Base-by-base conservation (phyloP, 2,888 invertebrate genomes). In the Clusia tigrina region DNA sequence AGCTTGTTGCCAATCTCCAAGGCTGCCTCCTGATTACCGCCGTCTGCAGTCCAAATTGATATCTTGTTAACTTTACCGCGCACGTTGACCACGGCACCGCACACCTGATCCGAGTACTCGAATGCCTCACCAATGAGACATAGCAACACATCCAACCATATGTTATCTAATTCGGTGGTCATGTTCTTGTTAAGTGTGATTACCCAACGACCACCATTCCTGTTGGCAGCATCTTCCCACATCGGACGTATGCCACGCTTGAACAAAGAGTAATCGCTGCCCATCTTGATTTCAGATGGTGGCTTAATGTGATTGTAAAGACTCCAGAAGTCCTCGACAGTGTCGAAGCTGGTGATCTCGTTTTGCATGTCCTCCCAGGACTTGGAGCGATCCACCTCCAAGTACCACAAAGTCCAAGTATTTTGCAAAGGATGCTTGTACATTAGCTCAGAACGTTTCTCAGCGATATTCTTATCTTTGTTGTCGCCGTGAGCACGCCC, bases 241-340 rank as follows among this genome's bases (percentile, higher is more conserved):
- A 94, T 94, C 1, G 95, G 95, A 72, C 90, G 79, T 60, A 80
- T 77, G 59, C 80, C 93, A 83, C 89, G 85, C 79, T 91, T 91
- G 78, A 91, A 91, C 71, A 91, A 83, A 37, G 89, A 89, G 74
- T 94, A 95, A 83, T 95, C 94, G 78, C 90, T 87, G 46, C 93
- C 92, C 74, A 88, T 86, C 71, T 88, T 87, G 63, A 95, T 85
- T 74, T 91, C 92, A 70, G 92, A 92, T 2, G 92, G 91, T 68
- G 88, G 86, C 82, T 92, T 92, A 72, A 94, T 92, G 78, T 94
- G 92, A 81, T 94, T 93, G 82, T 91, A 93, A 59, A 95, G 85
- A 74, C 93, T 95, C 98, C 98, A 98, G 83, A 98, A 98, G 84
- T 97, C 97, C 87, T 98, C 98, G 15, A 96, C 96, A 18, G 95